Evolutionary conservation across 2,888 invertebrate species (phyloP).

Genomic region (Coremacera marginata): DNA sequence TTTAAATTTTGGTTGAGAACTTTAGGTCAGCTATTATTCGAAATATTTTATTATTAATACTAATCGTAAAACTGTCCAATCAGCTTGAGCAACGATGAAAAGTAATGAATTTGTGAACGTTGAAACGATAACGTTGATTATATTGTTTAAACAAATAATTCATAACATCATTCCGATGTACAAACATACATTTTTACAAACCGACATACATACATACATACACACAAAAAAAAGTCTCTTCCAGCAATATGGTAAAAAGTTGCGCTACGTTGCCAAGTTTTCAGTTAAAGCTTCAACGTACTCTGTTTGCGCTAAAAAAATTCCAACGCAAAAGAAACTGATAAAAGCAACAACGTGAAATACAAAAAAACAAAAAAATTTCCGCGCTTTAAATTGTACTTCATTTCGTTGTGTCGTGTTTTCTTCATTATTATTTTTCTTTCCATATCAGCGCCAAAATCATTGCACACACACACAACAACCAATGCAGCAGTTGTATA

Average conservation of each 20-base stretch:
- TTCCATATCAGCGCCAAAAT: conserved; percentile 14
- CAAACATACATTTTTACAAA: neutral
- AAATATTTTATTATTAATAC: too few relatives aligned
- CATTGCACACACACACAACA: conserved; percentile 27
- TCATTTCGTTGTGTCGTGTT: conserved; percentile 15
- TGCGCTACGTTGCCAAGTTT: conserved; percentile 31
- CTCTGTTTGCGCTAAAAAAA: conserved; percentile 34
- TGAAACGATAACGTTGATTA: neutral
- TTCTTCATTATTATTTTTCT: conserved; percentile 5
- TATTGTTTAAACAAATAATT: neutral
- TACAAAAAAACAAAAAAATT: conserved; percentile 27
- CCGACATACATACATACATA: neutral
- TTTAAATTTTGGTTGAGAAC: too few relatives aligned
- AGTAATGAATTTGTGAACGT: too few relatives aligned
- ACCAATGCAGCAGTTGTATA: neutral
- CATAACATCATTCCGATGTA: too few relatives aligned
- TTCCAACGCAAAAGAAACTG: conserved; percentile 29
- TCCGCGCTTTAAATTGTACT: conserved; percentile 38
- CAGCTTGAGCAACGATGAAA: too few relatives aligned
- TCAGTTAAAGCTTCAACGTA: conserved; percentile 32
- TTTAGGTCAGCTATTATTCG: too few relatives aligned
- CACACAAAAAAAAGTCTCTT: conserved; percentile 1
- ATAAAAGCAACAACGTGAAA: neutral
- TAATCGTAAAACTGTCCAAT: too few relatives aligned
- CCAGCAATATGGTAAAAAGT: neutral